A percentile compares a stretch with the other conserved stretches of the same genome.
Evolutionary conservation across 1,140 invertebrate genomes (phyloP).

Genomic region (Bombus sylvicola): DNA sequence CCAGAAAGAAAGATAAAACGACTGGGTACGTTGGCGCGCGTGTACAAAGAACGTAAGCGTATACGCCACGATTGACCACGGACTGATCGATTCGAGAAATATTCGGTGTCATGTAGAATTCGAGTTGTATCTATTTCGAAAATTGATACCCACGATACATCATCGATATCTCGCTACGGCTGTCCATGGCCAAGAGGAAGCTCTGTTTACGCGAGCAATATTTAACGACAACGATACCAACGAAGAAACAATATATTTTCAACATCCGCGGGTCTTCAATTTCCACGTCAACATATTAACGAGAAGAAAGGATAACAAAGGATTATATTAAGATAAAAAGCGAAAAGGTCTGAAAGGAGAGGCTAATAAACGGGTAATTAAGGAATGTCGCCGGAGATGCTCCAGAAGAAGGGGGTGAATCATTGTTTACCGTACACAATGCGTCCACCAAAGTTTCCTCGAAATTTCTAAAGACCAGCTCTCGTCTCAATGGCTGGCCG

Average conservation of each 20-base stretch:
- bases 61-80: not conserved
- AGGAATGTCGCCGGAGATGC: constrained; percentile 35
- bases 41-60: too few species aligned
- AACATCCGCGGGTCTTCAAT: not conserved
- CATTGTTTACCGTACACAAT: constrained; percentile 70
- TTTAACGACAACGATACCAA: not conserved
- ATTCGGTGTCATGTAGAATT: not conserved
- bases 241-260: not conserved
- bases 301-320: not conserved
- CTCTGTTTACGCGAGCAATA: not conserved
- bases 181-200: not conserved
- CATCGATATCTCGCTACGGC: not conserved
- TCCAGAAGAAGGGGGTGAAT: constrained; percentile 49
- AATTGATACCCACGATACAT: not conserved
- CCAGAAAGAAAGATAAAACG: constrained; percentile 12
- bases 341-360: not conserved
- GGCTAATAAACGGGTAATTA: constrained; percentile 58
- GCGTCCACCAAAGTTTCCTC: not conserved
- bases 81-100: constrained; percentile 24
- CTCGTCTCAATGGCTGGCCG: not conserved
- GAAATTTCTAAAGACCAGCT: constrained; percentile 23
- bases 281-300: too few species aligned
- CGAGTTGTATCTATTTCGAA: not conserved
- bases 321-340: not conserved
- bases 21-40: too few species aligned